Conservation (phyloP, 2,797 vertebrate species). For the Scolopax bukidnonensis region DNA sequence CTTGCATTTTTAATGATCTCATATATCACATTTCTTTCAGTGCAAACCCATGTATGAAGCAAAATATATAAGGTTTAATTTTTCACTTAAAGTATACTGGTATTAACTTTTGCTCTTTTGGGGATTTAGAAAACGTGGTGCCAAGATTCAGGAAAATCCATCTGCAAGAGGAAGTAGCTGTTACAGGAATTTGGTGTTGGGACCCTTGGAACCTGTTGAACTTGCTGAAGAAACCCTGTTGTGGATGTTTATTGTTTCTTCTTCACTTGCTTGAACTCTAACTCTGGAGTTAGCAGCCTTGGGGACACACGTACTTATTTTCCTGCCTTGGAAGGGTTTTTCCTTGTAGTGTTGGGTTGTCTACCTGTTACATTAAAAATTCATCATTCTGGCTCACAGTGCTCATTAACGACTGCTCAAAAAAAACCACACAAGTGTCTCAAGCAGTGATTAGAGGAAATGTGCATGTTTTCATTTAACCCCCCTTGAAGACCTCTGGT, state of each 20-base stretch:
- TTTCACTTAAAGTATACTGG: not conserved
- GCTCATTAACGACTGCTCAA: not conserved
- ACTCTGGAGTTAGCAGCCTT: not conserved
- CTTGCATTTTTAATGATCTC: not conserved
- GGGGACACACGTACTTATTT: accelerated
- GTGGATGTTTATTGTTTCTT: not conserved
- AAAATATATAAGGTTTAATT: not conserved
- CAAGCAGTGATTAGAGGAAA: not conserved
- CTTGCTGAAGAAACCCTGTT: accelerated
- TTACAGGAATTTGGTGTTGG: not conserved
- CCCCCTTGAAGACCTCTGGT: not conserved
- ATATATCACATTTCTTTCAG: not conserved
- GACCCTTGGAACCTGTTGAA: not conserved
- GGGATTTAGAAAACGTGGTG: not conserved
- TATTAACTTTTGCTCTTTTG: not conserved
- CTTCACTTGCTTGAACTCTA: not conserved
- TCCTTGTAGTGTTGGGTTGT: not conserved
- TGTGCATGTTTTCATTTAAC: not conserved
- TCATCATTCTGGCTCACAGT: not conserved
- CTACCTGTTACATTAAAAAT: not conserved
- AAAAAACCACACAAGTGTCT: not conserved
- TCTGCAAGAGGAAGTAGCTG: not conserved
- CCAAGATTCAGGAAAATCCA: not conserved
- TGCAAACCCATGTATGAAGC: not conserved
- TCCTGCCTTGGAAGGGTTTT: not conserved